Evolutionary conservation across 2,797 vertebrate genomes (phyloP).

Genomic region (Phaenicophaeus curvirostris): DNA sequence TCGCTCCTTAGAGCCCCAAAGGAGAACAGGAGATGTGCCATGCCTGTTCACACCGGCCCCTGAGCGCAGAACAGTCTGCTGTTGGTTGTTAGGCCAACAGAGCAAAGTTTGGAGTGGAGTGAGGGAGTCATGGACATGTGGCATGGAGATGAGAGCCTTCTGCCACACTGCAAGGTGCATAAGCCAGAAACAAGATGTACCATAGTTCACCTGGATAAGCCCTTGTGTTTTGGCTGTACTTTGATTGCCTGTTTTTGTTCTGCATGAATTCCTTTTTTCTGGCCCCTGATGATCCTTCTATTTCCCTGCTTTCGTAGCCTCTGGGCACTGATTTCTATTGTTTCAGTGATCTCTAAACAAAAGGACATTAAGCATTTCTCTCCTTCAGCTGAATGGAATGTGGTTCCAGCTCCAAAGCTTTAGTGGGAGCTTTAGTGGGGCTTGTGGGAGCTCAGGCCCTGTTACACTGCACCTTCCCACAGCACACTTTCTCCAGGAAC

Average conservation of each 20-base stretch:
- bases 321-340: neutral
- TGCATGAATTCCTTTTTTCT: neutral
- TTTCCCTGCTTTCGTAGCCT: neutral
- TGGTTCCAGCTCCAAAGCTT: neutral
- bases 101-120: neutral
- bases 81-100: neutral
- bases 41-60: neutral
- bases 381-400: neutral
- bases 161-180: neutral
- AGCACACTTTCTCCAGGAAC: accelerated
- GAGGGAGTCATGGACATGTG: neutral
- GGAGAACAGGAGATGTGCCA: neutral
- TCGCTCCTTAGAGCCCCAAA: neutral
- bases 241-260: neutral
- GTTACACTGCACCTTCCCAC: neutral
- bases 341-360: neutral
- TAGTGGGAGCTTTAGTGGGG: neutral
- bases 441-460: neutral
- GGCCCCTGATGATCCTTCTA: neutral
- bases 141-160: neutral
- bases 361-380: neutral
- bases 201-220: neutral
- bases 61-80: neutral
- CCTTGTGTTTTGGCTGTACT: neutral
- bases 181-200: neutral